Evolutionary conservation across 2,888 invertebrate genomes (phyloP), one percentile per base, ranked within the genome.

Genomic region (Aleiodes alternator): DNA sequence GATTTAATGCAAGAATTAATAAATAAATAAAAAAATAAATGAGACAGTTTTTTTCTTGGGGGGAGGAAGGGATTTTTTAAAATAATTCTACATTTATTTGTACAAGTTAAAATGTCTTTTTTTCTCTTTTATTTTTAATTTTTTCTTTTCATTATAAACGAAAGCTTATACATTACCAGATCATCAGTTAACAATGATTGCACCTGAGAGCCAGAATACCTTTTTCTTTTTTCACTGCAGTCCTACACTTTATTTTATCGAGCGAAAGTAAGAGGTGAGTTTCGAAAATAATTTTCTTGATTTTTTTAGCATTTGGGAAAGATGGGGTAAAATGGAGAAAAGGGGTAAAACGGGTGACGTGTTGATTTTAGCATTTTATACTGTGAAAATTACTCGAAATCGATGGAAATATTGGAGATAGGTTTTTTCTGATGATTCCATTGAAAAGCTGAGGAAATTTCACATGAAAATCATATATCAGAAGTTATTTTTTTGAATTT

Each of bases 141-240:
- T 68, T 31, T 51, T 51, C n/a, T n/a, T 68, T 51, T 88, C 88
- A 88, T 88, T 88, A 86, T 86, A 88, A 87, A 89, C 83, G 83
- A 87, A 87, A 87, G 83, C 87, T 88, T 87, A 88, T 85, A 85
- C 80, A 80, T 84, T 84, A 86, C 78, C 78, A 77, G 77, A 78
- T 79, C 79, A 79, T 81, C 78, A 80, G 82, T 82, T 86, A 88
- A 87, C 86, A 87, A 82, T 86, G 83, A 78, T 78, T 84, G 85
- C 87, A 86, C 88, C 86, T 84, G 86, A 88, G 88, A 87, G 86
- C 86, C 83, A 81, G 81, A 83, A 83, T 82, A 81, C 79, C 80
- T 76, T 69, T 56, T 64, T 64, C 9, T 43, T 53, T 64, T 64
- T 43, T 43, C 14, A 0, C 43, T 70, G 61, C 51, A 70, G 53